These are phyloP conservation scores for Lanius ludovicianus DNA, from an alignment of 2,113 vertebrate genomes.

Conservation along the genomic window DNA sequence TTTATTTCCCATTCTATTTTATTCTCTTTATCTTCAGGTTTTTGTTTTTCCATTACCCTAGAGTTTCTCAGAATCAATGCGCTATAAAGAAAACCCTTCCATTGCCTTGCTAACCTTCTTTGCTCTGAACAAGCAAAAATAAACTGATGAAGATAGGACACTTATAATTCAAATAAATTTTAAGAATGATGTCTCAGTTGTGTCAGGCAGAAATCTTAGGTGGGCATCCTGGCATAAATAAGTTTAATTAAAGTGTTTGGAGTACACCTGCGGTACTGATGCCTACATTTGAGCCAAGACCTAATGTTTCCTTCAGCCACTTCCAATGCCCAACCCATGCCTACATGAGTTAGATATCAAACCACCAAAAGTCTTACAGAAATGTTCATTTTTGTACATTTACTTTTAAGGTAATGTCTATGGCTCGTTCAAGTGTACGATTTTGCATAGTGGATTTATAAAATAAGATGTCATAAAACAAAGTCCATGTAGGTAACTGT, in stretches of 20 bases:
- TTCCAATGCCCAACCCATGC: not conserved
- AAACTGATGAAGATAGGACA: not conserved
- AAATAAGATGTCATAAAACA: not conserved
- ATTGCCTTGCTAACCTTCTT: not conserved
- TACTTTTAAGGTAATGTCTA: not conserved
- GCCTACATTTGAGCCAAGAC: not conserved
- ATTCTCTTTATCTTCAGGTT: not conserved
- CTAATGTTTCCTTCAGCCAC: not conserved
- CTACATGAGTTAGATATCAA: not conserved
- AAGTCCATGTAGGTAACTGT: not conserved
- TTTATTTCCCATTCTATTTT: constrained; percentile 5
- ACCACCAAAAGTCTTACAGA: not conserved
- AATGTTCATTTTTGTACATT: not conserved
- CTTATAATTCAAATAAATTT: not conserved
- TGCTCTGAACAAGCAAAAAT: not conserved
- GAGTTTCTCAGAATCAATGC: not conserved
- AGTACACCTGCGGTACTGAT: not conserved
- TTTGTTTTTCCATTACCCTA: not conserved
- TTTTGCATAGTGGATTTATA: not conserved
- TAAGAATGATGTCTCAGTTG: not conserved
- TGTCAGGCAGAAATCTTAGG: not conserved
- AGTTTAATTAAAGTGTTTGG: not conserved
- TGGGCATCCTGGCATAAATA: not conserved
- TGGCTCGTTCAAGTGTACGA: not conserved
- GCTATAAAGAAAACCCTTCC: not conserved